These are phyloP conservation scores for Drosophila parvula DNA, from an alignment of 1,140 invertebrate species.

Conservation along the genomic window DNA sequence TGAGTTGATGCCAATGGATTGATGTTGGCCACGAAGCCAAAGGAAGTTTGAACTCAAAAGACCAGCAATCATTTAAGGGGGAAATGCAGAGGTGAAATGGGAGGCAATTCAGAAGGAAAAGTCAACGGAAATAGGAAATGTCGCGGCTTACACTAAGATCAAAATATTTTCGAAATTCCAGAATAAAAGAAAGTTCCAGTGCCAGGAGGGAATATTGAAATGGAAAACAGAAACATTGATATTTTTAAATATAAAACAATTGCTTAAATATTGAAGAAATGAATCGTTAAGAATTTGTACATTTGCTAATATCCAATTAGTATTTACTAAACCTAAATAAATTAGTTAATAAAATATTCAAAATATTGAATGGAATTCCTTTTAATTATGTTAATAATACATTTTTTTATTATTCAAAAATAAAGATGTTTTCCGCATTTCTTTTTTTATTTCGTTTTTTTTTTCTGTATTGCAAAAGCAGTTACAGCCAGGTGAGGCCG, in stretches of 20 bases:
- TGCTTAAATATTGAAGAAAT: too few species aligned
- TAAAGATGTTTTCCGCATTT: neutral
- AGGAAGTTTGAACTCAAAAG: constrained; percentile 18
- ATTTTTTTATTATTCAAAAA: neutral
- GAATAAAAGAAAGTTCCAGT: neutral
- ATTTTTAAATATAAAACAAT: too few species aligned
- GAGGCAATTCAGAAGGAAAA: constrained; percentile 8
- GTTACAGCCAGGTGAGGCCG: constrained; percentile 23
- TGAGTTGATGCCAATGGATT: constrained; percentile 37
- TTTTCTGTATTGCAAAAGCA: neutral
- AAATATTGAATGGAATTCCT: neutral
- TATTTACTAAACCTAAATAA: neutral
- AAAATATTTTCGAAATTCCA: neutral
- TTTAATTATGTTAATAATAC: neutral
- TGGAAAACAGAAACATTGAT: neutral
- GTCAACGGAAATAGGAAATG: constrained; percentile 50
- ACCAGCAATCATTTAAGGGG: constrained; percentile 4
- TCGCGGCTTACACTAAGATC: neutral
- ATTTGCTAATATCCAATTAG: too few species aligned
- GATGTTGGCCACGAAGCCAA: constrained; percentile 51
- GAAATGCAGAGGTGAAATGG: neutral
- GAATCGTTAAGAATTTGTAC: too few species aligned
- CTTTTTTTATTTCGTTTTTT: neutral
- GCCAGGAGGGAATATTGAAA: neutral
- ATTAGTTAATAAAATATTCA: neutral